phyloP scores from a whole-genome alignment of 2,888 invertebrate genomes.

The Celastrina argiolus region DNA sequence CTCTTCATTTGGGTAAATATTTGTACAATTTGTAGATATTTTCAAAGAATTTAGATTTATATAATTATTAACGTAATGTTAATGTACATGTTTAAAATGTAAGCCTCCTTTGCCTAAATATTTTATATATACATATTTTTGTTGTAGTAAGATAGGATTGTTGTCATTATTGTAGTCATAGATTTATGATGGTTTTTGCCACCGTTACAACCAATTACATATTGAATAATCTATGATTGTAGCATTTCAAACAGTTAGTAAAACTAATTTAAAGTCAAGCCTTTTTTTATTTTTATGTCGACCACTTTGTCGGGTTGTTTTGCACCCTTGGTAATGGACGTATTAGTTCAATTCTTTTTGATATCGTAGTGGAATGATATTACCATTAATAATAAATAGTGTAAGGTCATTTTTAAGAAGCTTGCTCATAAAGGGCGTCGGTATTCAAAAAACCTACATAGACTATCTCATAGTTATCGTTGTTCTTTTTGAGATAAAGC shows the following conservation, averaged over 20 bases:
- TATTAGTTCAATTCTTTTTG: not conserved
- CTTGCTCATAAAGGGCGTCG: too few species aligned
- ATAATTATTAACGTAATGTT: slow-evolving; percentile 20
- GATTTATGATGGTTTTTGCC: slow-evolving; percentile 13
- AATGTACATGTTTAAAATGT: slow-evolving; percentile 11
- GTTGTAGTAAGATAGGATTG: slow-evolving; percentile 10
- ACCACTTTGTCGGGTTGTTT: not conserved
- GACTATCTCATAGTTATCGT: too few species aligned
- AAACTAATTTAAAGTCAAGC: slow-evolving; percentile 8
- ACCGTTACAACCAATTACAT: not conserved
- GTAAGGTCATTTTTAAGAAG: too few species aligned
- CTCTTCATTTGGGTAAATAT: slow-evolving; percentile 53
- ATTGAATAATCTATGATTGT: slow-evolving; percentile 4
- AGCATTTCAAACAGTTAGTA: slow-evolving; percentile 14
- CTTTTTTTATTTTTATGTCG: slow-evolving; percentile 6
- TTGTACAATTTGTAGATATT: slow-evolving; percentile 41
- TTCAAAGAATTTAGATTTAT: slow-evolving; percentile 25
- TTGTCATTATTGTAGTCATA: slow-evolving; percentile 20
- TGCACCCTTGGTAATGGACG: not conserved
- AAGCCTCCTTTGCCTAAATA: slow-evolving; percentile 21
- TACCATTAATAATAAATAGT: not conserved
- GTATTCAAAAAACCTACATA: too few species aligned
- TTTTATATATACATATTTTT: slow-evolving; percentile 19
- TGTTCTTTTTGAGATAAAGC: too few species aligned
- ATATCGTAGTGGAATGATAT: not conserved